Evolutionary conservation across 2,888 invertebrate genomes (phyloP).

Genomic region (Panzeria rudis): DNA sequence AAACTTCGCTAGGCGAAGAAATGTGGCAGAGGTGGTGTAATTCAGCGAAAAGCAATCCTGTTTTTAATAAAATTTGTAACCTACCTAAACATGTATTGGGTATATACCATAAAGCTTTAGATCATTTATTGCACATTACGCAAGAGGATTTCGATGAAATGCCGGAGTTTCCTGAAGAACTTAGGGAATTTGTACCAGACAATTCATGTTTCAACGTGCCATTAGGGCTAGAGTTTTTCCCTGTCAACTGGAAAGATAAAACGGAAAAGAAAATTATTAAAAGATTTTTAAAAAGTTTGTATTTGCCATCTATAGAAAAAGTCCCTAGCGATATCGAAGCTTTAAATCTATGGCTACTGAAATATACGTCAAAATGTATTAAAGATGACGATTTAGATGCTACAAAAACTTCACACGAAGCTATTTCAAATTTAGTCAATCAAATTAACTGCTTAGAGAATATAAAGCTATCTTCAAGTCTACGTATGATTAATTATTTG

Average conservation of each 20-base stretch:
- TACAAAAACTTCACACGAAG: slow-evolving; percentile 76
- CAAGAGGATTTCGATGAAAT: slow-evolving; percentile 86
- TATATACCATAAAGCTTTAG: slow-evolving; percentile 88
- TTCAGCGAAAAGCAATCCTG: slow-evolving; percentile 76
- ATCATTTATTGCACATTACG: slow-evolving; percentile 86
- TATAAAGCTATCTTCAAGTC: slow-evolving; percentile 51
- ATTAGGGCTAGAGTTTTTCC: slow-evolving; percentile 86
- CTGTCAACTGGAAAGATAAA: slow-evolving; percentile 85
- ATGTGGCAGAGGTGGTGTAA: slow-evolving; percentile 86
- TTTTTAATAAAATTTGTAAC: slow-evolving; percentile 81
- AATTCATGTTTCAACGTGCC: slow-evolving; percentile 85
- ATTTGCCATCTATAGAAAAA: slow-evolving; percentile 81
- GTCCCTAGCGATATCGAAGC: slow-evolving; percentile 70
- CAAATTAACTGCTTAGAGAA: slow-evolving; percentile 73
- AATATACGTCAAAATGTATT: slow-evolving; percentile 76
- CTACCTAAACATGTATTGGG: slow-evolving; percentile 85
- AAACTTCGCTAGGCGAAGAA: slow-evolving; percentile 86
- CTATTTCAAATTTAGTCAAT: slow-evolving; percentile 76
- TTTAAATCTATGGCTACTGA: slow-evolving; percentile 77
- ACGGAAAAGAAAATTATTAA: slow-evolving; percentile 84
- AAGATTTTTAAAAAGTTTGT: slow-evolving; percentile 85
- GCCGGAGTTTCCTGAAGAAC: slow-evolving; percentile 87
- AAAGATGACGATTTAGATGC: slow-evolving; percentile 74
- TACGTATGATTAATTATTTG: slow-evolving; percentile 76
- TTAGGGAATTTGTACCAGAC: slow-evolving; percentile 85